phyloP scores from a whole-genome alignment of 2,113 vertebrate species.

The Bagarius yarrelli region DNA sequence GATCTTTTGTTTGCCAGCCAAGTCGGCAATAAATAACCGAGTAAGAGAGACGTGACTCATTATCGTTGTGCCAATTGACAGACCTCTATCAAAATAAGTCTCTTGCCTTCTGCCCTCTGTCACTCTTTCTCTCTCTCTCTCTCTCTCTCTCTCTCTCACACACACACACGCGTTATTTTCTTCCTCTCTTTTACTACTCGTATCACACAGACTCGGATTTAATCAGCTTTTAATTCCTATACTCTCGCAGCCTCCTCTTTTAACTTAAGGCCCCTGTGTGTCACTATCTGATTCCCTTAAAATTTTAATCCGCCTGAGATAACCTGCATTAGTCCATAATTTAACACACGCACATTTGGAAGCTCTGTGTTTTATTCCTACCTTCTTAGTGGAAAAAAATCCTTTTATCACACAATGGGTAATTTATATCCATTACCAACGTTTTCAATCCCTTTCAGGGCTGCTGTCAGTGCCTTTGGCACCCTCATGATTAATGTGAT shows the following conservation, averaged over 20 bases:
- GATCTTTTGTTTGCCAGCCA: conserved; percentile 83
- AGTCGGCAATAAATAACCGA: conserved; percentile 78
- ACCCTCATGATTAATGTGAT: conserved; percentile 99
- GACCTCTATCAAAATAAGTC: conserved; percentile 74
- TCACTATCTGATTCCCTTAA: conserved; percentile 78
- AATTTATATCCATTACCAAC: conserved; percentile 99
- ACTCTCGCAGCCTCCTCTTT: conserved; percentile 65
- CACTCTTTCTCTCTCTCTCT: conserved; percentile 46
- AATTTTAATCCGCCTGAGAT: conserved; percentile 75
- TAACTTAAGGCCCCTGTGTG: conserved; percentile 68
- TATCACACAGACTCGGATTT: conserved; percentile 52
- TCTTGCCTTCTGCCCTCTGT: conserved; percentile 50
- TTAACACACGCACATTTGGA: conserved; percentile 85
- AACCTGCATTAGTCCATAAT: conserved; percentile 87
- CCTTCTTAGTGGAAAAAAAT: conserved; percentile 98
- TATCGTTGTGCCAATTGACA: conserved; percentile 76
- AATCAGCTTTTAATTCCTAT: conserved; percentile 73
- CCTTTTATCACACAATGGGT: conserved; percentile 99
- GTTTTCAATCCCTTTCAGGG: conserved; percentile 99
- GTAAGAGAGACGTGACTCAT: conserved; percentile 78
- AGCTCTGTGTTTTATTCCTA: conserved; percentile 99
- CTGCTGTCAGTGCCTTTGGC: conserved; percentile 99
- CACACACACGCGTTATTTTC: conserved; percentile 53
- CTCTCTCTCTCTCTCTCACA: conserved; percentile 52
- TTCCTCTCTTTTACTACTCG: conserved; percentile 11